Percentiles rank a stretch among this genome's conserved stretches.
Evolutionary conservation across 2,113 vertebrate genomes (phyloP).

Genomic region (Pipa parva): DNA sequence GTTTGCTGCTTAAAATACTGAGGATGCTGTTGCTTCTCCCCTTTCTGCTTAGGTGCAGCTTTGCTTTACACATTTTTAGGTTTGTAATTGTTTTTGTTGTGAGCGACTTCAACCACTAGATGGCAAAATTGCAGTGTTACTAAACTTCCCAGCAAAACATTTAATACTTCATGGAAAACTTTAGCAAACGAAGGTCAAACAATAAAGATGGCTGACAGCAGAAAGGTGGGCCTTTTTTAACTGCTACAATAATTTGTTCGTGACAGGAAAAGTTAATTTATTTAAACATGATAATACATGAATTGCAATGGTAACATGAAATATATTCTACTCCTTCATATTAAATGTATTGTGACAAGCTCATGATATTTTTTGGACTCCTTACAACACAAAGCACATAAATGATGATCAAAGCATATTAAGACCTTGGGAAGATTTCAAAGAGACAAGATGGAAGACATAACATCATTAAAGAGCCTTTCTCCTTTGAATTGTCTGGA

Average conservation of each 20-base stretch:
- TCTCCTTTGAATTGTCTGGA: constrained; percentile 3
- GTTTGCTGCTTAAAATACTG: too few species aligned
- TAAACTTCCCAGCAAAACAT: background rate
- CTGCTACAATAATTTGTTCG: constrained; percentile 20
- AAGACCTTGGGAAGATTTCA: constrained; percentile 16
- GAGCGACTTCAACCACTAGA: constrained; percentile 22
- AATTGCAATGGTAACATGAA: background rate
- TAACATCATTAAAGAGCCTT: constrained; percentile 13
- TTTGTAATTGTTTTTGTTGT: too few species aligned
- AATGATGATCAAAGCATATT: constrained; percentile 12
- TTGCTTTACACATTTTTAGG: too few species aligned
- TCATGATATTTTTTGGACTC: constrained; percentile 8
- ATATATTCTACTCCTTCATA: background rate
- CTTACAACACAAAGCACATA: constrained; percentile 10
- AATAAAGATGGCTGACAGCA: constrained; percentile 17
- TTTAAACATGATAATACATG: background rate
- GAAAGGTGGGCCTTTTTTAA: constrained; percentile 7
- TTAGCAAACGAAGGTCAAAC: constrained; percentile 1
- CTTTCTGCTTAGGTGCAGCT: too few species aligned
- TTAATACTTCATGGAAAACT: too few species aligned
- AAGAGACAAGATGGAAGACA: constrained; percentile 16
- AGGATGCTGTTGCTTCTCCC: too few species aligned
- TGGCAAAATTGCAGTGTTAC: constrained; percentile 32
- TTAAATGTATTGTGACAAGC: background rate
- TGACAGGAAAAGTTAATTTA: constrained; percentile 7